A percentile compares a stretch with the other conserved stretches of the same genome.
phyloP scores from a whole-genome alignment of 2,888 invertebrate genomes.

The Sycophila texana region DNA sequence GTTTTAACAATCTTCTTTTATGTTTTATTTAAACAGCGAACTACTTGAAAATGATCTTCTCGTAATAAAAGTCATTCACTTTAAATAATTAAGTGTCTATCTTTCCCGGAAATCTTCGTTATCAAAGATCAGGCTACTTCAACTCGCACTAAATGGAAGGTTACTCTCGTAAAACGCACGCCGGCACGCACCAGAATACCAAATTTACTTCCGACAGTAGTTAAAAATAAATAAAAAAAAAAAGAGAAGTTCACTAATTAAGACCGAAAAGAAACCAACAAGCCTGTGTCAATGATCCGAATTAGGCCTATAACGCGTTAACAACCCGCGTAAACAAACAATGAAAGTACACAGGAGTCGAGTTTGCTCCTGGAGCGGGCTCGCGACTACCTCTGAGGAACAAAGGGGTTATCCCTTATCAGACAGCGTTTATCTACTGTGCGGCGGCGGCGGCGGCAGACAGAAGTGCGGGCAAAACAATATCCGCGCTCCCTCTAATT shows the following conservation, averaged over 20 bases:
- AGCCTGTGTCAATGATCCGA: conserved; percentile 18
- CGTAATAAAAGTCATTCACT: no score
- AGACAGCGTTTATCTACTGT: conserved; percentile 44
- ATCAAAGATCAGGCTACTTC: no score
- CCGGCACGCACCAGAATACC: background rate
- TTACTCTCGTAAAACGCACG: background rate
- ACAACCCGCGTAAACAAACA: conserved; percentile 42
- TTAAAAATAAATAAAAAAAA: conserved; percentile 5
- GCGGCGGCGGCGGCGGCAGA: conserved; percentile 2
- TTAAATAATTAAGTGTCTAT: no score
- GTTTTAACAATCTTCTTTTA: no score
- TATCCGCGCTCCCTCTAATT: conserved; percentile 52
- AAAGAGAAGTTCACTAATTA: conserved; percentile 3
- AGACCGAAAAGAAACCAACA: background rate
- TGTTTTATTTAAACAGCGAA: no score
- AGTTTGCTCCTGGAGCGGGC: background rate
- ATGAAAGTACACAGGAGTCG: conserved; percentile 23
- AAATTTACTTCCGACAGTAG: conserved; percentile 6
- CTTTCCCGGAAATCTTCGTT: no score
- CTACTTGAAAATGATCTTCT: no score
- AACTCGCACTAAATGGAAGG: background rate
- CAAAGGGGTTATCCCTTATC: conserved; percentile 55
- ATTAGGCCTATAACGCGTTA: conserved; percentile 6
- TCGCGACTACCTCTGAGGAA: conserved; percentile 44
- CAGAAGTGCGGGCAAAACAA: conserved; percentile 53